A percentile compares a stretch with the other conserved stretches of the same genome.
phyloP scores from a whole-genome alignment of 2,113 vertebrate species.

The Merops nubicus region DNA sequence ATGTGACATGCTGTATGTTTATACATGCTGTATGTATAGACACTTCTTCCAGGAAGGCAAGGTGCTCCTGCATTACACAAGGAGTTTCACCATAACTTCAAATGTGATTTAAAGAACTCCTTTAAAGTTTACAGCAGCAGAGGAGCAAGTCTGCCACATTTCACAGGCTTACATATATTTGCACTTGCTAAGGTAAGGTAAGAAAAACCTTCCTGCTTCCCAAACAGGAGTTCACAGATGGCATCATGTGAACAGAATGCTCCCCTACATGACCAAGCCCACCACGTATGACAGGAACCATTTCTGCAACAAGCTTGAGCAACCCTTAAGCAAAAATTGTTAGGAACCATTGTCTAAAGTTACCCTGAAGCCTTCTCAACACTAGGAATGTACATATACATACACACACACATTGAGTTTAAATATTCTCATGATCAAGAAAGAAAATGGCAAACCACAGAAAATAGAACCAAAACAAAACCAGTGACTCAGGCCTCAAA shows the following conservation, averaged over 20 bases:
- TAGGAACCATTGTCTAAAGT: not conserved
- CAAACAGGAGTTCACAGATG: not conserved
- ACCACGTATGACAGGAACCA: not conserved
- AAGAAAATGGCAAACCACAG: not conserved
- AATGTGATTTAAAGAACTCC: not conserved
- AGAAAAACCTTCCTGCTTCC: not conserved
- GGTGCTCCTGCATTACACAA: accelerated
- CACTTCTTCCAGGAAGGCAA: not conserved
- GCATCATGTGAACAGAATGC: not conserved
- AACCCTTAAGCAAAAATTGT: not conserved
- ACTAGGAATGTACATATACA: not conserved
- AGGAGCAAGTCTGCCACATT: not conserved
- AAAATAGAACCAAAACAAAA: not conserved
- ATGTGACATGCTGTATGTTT: not conserved
- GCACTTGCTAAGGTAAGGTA: not conserved
- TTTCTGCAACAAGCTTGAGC: not conserved
- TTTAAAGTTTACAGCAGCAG: not conserved
- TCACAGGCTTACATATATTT: not conserved
- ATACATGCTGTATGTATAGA: not conserved
- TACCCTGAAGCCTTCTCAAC: not conserved
- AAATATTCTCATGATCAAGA: not conserved
- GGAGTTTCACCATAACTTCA: not conserved
- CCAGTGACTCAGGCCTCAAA: not conserved
- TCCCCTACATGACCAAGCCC: not conserved
- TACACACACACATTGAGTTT: not conserved